Conservation (phyloP, 2,113 vertebrate genomes). For the Turnix velox region DNA sequence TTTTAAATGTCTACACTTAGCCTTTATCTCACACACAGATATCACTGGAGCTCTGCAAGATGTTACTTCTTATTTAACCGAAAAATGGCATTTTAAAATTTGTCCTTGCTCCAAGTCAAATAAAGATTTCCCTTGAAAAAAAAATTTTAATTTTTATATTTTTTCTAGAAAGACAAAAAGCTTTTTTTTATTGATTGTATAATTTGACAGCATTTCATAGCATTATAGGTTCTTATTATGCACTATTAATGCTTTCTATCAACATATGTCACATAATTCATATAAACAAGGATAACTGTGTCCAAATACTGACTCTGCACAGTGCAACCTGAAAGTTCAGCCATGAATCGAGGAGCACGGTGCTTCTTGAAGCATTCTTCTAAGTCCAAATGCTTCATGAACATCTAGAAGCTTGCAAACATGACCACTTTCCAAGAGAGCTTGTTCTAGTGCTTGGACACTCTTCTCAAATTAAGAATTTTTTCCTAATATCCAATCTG, state of each 20-base stretch:
- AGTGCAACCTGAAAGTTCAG: neutral
- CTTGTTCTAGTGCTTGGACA: neutral
- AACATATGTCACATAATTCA: neutral
- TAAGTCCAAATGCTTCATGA: neutral
- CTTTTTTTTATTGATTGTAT: neutral
- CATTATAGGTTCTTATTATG: neutral
- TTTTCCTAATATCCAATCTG: neutral
- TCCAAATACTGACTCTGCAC: neutral
- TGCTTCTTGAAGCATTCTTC: too few species aligned
- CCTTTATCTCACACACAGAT: neutral
- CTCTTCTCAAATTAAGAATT: neutral
- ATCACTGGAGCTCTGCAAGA: slow-evolving; percentile 4
- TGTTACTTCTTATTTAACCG: slow-evolving; percentile 10
- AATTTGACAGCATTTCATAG: neutral
- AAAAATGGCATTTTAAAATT: neutral
- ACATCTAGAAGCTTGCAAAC: neutral
- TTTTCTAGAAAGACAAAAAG: neutral
- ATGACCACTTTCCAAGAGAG: neutral
- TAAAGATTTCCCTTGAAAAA: neutral
- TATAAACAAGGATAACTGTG: neutral
- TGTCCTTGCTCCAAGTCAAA: slow-evolving; percentile 6
- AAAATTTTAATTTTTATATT: neutral
- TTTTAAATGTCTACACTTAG: slow-evolving; percentile 25
- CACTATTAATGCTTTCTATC: neutral
- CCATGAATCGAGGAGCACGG: neutral